Evolutionary conservation across 1,140 invertebrate genomes (phyloP).

Genomic region (Drosophila repleta): DNA sequence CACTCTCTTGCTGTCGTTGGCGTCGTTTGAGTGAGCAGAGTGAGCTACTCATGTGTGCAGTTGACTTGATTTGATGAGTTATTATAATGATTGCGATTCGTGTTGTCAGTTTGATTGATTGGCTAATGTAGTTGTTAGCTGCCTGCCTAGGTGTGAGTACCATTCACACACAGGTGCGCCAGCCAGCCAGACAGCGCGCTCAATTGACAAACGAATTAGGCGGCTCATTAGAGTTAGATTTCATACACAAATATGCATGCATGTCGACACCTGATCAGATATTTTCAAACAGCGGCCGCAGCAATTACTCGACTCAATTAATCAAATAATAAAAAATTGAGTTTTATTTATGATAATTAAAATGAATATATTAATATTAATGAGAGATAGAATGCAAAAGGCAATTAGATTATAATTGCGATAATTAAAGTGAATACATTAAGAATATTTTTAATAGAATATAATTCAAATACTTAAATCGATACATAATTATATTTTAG

Average conservation of each 20-base stretch:
- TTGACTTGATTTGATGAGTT: constrained; percentile 57
- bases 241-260: constrained; percentile 5
- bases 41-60: constrained; percentile 37
- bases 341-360: too few species aligned
- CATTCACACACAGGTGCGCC: constrained; percentile 35
- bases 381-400: too few species aligned
- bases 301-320: background rate
- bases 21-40: constrained; percentile 17
- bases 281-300: too few species aligned
- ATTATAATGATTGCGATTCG: constrained; percentile 59
- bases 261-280: constrained; percentile 11
- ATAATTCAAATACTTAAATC: too few species aligned
- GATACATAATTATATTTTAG: too few species aligned
- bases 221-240: constrained; percentile 60
- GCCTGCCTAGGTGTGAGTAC: constrained; percentile 62
- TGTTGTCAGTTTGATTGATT: constrained; percentile 72
- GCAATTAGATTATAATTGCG: too few species aligned
- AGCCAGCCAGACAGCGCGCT: constrained; percentile 4
- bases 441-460: too few species aligned
- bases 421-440: too few species aligned
- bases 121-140: constrained; percentile 74
- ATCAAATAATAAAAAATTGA: background rate
- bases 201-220: constrained; percentile 59
- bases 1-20: background rate
- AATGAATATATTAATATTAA: too few species aligned